phyloP scores from a whole-genome alignment of 2,113 vertebrate species.

The Misgurnus mizolepis region DNA sequence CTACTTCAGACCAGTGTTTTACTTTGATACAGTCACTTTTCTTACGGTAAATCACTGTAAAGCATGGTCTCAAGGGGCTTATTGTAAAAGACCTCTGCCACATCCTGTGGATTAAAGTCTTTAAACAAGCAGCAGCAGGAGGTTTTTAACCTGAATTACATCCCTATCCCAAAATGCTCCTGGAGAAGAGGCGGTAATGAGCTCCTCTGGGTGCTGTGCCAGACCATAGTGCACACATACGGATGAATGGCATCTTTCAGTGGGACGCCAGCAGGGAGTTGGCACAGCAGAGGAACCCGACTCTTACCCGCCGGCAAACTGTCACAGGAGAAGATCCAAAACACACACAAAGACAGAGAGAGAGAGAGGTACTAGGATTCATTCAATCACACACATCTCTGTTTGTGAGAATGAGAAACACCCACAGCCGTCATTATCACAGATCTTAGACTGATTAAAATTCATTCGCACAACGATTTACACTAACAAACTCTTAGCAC shows the following conservation, averaged over 20 bases:
- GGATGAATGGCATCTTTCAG: not conserved
- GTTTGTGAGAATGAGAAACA: not conserved
- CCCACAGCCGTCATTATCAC: not conserved
- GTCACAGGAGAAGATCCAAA: not conserved
- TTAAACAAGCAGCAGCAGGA: not conserved
- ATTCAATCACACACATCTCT: not conserved
- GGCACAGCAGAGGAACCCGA: not conserved
- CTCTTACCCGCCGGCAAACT: not conserved
- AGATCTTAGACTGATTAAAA: not conserved
- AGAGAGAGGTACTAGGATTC: conserved; percentile 36
- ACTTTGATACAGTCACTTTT: too few species aligned
- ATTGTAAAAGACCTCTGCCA: not conserved
- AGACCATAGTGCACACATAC: not conserved
- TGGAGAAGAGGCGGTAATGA: not conserved
- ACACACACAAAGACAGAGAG: conserved; percentile 19
- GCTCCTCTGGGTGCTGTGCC: not conserved
- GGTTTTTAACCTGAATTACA: not conserved
- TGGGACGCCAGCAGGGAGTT: not conserved
- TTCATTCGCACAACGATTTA: not conserved
- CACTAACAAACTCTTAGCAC: conserved; percentile 6
- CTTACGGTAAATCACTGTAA: too few species aligned
- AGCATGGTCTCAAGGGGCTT: not conserved
- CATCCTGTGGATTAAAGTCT: not conserved
- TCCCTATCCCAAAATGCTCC: not conserved
- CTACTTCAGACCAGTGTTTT: too few species aligned